Evolutionary conservation across 2,113 vertebrate genomes (phyloP), one percentile per base, ranked within the genome.

Genomic region (Lucifuga dentata): DNA sequence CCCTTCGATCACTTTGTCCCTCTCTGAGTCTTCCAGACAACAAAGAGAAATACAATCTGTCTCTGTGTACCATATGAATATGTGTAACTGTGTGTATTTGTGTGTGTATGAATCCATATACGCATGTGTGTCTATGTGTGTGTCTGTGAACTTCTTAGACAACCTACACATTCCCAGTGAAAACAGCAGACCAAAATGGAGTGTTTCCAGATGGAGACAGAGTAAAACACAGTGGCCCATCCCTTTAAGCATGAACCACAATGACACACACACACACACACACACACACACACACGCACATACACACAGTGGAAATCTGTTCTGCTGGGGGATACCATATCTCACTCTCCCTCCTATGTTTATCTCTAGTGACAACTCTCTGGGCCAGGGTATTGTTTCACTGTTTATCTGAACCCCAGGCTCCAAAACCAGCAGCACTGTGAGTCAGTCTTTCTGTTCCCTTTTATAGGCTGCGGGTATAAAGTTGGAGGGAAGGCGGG

Each of bases 301-400:
- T 32, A 39, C 45, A 70, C 41, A 45, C 0, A 60, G 19, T 41
- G 50, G 36, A 56, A 68, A 58, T 36, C 38, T 65, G 73, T 66
- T 63, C 68, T 76, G 71, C 60, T 26, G 68, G 68, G 62, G 41
- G 62, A 40, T 48, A 67, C 68, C 68, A 66, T 73, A 83, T 80
- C 76, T 83, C 78, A 43, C 56, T 64, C 75, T 74, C 69, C 52
- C 26, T 36, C 75, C 75, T 83, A 59, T 86, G 84, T 86, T 90
- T 89, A 90, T 89, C 84, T 85, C 56, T 23, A 58, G 79, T 86
- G 86, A 89, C 86, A 88, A 85, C 65, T 79, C 81, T 87, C 77
- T 76, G 61, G 75, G 77, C 73, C 73, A 81, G 48, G 76, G 66
- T 65, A 84, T 88, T 90, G 86, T 88, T 86, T 89, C 69, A 84